Percentiles rank a stretch among this genome's conserved stretches.
phyloP scores from a whole-genome alignment of 30 jellyfish, hydroid and myxozoan species.

The Clytia hemisphaerica region DNA sequence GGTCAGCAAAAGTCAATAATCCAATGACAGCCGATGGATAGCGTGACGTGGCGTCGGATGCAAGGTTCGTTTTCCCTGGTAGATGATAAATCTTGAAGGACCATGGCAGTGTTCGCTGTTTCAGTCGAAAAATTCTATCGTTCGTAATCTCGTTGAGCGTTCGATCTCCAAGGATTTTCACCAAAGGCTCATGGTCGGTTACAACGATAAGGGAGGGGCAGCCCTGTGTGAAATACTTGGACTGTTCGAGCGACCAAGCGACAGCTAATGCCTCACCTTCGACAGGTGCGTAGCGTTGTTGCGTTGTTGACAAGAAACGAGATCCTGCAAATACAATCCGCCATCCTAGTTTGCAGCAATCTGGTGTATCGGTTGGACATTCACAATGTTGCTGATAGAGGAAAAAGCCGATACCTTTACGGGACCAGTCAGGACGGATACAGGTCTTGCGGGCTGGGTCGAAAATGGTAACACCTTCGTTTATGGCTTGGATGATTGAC shows the following conservation, averaged over 20 bases:
- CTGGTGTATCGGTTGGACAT: background rate
- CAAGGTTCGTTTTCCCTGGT: background rate
- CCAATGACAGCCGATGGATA: background rate
- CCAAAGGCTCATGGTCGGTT: slow-evolving; percentile 12
- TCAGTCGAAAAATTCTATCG: background rate
- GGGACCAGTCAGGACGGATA: background rate
- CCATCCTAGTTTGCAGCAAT: background rate
- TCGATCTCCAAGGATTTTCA: background rate
- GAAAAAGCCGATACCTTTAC: background rate
- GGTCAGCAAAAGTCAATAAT: too few species aligned
- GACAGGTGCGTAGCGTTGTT: background rate
- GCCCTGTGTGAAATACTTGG: background rate
- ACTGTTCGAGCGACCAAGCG: background rate
- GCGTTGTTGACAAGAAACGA: background rate
- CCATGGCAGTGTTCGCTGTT: background rate
- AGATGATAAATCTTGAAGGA: background rate
- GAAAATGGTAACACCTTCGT: background rate
- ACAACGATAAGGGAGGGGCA: background rate
- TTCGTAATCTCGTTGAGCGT: background rate
- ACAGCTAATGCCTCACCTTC: slow-evolving; percentile 4
- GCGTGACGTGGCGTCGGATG: slow-evolving; percentile 1
- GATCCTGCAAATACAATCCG: slow-evolving; percentile 7
- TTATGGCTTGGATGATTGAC: too few species aligned
- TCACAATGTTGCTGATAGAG: background rate
- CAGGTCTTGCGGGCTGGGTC: background rate